These are phyloP conservation scores for Cerastis rubricosa DNA, from an alignment of 2,888 invertebrate species.

Conservation along the genomic window DNA sequence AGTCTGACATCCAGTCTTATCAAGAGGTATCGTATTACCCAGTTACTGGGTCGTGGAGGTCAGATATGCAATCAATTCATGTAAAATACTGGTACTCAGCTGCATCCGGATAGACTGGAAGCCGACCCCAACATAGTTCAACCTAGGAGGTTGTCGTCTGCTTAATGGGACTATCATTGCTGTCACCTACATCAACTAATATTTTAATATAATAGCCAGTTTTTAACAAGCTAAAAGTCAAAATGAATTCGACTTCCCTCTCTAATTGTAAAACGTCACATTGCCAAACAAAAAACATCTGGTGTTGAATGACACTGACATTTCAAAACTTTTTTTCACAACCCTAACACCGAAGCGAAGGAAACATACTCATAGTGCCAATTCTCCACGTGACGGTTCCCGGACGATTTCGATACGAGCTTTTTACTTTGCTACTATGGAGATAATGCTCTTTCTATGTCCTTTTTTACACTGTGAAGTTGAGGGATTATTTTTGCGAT, in stretches of 20 bases:
- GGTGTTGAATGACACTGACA: slow-evolving; percentile 43
- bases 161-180: no score
- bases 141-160: no score
- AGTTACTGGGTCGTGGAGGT: no score
- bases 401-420: slow-evolving; percentile 74
- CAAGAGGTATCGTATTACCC: no score
- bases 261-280: neutral
- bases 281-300: slow-evolving; percentile 36
- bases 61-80: no score
- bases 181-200: neutral
- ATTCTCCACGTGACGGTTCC: slow-evolving; percentile 85
- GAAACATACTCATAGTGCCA: slow-evolving; percentile 82
- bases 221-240: neutral
- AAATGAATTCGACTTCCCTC: slow-evolving; percentile 5
- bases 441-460: slow-evolving; percentile 84
- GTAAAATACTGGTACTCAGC: no score
- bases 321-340: slow-evolving; percentile 53
- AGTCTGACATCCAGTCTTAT: no score
- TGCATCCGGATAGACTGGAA: no score
- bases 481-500: slow-evolving; percentile 66
- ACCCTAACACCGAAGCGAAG: slow-evolving; percentile 66
- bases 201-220: neutral
- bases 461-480: slow-evolving; percentile 71
- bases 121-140: no score
- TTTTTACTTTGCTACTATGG: slow-evolving; percentile 73